These are phyloP conservation scores for Hapalemur alaotrensis DNA, from an alignment of 2,797 vertebrate genomes.

Conservation along the genomic window DNA sequence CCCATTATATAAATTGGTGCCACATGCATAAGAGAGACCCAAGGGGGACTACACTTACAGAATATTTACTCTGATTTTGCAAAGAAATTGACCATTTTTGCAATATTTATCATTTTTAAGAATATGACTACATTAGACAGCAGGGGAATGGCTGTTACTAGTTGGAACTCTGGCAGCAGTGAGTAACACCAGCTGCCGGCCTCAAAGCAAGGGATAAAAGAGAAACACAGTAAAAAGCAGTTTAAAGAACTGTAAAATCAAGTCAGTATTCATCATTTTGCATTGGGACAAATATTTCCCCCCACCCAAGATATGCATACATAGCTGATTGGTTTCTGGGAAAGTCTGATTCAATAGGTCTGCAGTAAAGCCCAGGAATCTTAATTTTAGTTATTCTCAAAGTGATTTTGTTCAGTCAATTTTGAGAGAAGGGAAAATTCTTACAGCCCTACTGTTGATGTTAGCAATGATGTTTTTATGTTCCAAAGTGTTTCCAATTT, in stretches of 20 bases:
- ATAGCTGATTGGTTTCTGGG: neutral
- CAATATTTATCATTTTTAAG: neutral
- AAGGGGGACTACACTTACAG: neutral
- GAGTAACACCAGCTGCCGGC: neutral
- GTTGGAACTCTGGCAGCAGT: neutral
- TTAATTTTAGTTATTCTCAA: neutral
- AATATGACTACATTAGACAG: neutral
- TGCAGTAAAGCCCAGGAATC: neutral
- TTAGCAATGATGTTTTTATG: neutral
- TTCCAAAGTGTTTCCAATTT: neutral
- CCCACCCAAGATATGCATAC: fast-evolving
- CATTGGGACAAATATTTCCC: neutral
- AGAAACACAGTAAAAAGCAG: neutral
- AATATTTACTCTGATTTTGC: neutral
- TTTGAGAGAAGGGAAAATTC: neutral
- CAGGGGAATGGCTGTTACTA: neutral
- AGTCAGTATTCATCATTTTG: neutral
- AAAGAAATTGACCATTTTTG: neutral
- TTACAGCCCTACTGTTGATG: neutral
- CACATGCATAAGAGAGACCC: neutral
- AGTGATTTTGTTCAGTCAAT: neutral
- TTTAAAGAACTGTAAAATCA: neutral
- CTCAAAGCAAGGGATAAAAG: neutral
- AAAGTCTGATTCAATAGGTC: neutral
- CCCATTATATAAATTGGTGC: neutral